Percentiles rank a stretch among this genome's conserved stretches.
These are phyloP conservation scores for Oncopodura yosiiana DNA, from an alignment of 1,140 invertebrate species.

Conservation along the genomic window DNA sequence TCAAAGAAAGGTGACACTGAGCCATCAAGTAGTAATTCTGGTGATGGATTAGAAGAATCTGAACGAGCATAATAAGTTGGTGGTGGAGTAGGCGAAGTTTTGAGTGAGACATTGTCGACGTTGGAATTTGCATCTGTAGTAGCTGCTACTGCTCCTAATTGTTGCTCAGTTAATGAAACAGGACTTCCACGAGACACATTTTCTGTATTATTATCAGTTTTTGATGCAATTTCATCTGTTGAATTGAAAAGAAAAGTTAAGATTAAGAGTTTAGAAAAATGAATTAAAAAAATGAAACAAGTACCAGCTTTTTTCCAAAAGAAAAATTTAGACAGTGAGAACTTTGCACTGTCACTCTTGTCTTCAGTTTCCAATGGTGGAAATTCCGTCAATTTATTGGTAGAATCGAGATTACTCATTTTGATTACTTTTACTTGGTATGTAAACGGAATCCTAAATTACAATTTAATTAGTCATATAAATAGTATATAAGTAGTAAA, in stretches of 20 bases:
- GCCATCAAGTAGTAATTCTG: slow-evolving; percentile 31
- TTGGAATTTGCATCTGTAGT: neutral
- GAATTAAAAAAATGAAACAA: neutral
- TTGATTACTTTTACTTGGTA: neutral
- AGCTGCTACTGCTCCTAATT: neutral
- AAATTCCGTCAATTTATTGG: slow-evolving; percentile 42
- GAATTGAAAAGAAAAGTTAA: no score
- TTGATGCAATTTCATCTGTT: neutral
- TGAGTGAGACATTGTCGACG: neutral
- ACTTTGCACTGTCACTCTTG: slow-evolving; percentile 37
- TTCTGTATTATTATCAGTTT: neutral
- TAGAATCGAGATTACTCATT: slow-evolving; percentile 36
- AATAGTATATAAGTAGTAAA: neutral
- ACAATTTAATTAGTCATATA: neutral
- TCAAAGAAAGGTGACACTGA: slow-evolving; percentile 33
- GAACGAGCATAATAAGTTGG: slow-evolving; percentile 15
- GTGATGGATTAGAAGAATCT: slow-evolving; percentile 33
- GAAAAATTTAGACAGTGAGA: slow-evolving; percentile 41
- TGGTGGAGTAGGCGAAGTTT: neutral
- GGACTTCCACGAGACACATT: neutral
- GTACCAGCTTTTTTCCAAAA: slow-evolving; percentile 38
- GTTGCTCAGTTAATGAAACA: neutral
- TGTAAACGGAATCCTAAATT: neutral
- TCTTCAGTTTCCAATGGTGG: slow-evolving; percentile 42
- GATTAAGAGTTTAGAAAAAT: neutral